Evolutionary conservation across 2,888 invertebrate species (phyloP), one percentile per base, ranked within the genome.

Genomic region (Dicyrtoma fusca): DNA sequence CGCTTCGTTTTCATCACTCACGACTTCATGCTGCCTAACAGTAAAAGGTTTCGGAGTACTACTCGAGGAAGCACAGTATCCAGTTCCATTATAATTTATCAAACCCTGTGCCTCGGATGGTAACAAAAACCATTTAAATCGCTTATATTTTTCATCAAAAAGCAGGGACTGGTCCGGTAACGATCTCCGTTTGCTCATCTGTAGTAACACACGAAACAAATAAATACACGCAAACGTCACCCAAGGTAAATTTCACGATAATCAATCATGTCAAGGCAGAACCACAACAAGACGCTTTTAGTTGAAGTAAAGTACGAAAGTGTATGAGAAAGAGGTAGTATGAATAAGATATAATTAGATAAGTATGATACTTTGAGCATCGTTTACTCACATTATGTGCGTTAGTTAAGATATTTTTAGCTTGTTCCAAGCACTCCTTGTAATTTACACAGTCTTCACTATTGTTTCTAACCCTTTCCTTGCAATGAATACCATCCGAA

Each of bases 71-170:
- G 34, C 10, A n/a, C 17, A 34, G 47, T 21, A 25, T 23, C 42
- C 42, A 1, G 49, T 21, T 10, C 23, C 34, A 11, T 8, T 34
- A 66, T 55, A 14, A 49, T 63, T 21, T 63, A 49, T 45, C 45
- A 92, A 86, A 78, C 90, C 89, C 81, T 92, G 90, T 0, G 94
- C 94, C 85, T 95, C 95, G 82, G 91, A 90, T 0, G 94, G 94
- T 66, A 95, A 84, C 88, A 95, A 89, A 84, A 94, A 95, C 95
- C 95, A 95, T 75, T 94, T 87, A 14, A 94, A 85, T 69, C 88
- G 86, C 77, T 90, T 89, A 55, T 90, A 88, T 59, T 89, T 86
- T 26, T 84, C 84, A 80, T 90, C 89, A 82, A 94, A 92, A 77
- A 88, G 86, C 23, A 90, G 87, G 77, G 89, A 88, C 78, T 91